Percentiles rank a stretch among this genome's conserved stretches.
phyloP scores from a whole-genome alignment of 2,113 vertebrate genomes.

The Athene cunicularia region DNA sequence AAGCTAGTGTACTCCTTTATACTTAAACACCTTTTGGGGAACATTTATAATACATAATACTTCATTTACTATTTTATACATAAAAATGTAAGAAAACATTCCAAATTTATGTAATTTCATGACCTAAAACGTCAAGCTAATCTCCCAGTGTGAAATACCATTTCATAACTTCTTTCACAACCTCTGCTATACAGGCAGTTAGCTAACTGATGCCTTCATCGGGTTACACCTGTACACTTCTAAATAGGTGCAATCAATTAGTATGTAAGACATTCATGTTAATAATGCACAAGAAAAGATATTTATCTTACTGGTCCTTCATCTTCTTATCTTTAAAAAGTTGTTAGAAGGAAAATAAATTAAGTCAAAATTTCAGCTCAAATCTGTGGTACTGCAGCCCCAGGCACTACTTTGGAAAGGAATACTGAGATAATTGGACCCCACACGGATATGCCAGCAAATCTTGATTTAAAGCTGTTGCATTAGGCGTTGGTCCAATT shows the following conservation, averaged over 20 bases:
- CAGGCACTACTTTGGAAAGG: neutral
- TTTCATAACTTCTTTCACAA: neutral
- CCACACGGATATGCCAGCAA: neutral
- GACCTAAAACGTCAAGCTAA: neutral
- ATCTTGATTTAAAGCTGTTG: conserved; percentile 20
- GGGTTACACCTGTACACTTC: neutral
- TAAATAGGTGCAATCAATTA: neutral
- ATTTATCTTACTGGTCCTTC: neutral
- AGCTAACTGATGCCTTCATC: neutral
- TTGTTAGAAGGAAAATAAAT: neutral
- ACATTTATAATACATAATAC: neutral
- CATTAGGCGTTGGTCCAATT: neutral
- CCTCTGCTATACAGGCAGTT: neutral
- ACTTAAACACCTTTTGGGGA: neutral
- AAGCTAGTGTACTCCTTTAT: neutral
- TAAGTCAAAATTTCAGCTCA: neutral
- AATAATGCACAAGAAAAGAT: neutral
- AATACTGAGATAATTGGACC: neutral
- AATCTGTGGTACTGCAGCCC: neutral
- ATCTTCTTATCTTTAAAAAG: neutral
- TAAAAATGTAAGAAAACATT: neutral
- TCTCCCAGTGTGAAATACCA: neutral
- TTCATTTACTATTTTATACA: neutral
- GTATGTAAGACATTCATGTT: neutral
- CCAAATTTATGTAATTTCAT: neutral